phyloP scores from a whole-genome alignment of 2,113 vertebrate genomes.

The Capreolus pygargus region DNA sequence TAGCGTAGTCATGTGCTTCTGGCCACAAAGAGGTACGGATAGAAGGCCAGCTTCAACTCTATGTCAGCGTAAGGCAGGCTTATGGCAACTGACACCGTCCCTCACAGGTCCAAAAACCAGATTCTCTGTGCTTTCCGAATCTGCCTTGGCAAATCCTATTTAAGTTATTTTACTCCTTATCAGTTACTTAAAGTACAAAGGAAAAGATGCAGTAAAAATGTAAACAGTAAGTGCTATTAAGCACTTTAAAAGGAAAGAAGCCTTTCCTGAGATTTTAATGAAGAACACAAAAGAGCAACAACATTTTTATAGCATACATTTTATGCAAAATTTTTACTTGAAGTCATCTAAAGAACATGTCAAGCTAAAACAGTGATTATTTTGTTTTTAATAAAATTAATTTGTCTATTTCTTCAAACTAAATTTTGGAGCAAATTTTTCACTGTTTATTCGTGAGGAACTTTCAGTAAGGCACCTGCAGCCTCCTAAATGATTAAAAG shows the following conservation, averaged over 20 bases:
- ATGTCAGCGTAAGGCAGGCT: not conserved
- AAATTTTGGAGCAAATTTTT: constrained; percentile 25
- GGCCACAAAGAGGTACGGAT: not conserved
- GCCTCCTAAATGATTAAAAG: constrained; percentile 1
- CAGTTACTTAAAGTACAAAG: constrained; percentile 15
- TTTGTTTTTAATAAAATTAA: constrained; percentile 54
- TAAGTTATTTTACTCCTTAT: not conserved
- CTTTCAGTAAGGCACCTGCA: not conserved
- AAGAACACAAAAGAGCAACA: not conserved
- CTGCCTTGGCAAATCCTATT: not conserved
- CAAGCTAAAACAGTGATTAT: constrained; percentile 17
- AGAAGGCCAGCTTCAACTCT: not conserved
- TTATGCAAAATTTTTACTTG: constrained; percentile 22
- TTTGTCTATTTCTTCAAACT: constrained; percentile 54
- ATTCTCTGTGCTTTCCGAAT: not conserved
- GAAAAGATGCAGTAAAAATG: constrained; percentile 5
- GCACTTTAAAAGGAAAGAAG: constrained; percentile 33
- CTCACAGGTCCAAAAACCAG: not conserved
- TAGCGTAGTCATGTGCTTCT: not conserved
- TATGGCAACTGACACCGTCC: rapidly evolving
- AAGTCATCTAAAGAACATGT: constrained; percentile 18
- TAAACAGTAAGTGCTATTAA: not conserved
- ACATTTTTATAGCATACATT: not conserved
- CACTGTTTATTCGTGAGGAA: constrained; percentile 37
- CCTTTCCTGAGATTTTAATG: not conserved